Evolutionary conservation across 1,140 invertebrate species (phyloP).

Genomic region (Laupala kohalensis): DNA sequence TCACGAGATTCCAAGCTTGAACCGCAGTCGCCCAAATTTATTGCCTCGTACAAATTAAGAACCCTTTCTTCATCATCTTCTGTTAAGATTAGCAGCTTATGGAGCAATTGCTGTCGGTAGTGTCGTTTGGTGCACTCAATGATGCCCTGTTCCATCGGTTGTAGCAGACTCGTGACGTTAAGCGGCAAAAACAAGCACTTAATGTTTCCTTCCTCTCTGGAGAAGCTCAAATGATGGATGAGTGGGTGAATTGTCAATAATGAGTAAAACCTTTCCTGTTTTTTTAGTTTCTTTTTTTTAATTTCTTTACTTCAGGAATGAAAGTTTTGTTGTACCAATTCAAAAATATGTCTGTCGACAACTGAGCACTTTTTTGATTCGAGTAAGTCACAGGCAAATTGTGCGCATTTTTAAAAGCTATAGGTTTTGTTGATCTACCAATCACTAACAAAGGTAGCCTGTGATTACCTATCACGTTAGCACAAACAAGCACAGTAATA

Average conservation of each 20-base stretch:
- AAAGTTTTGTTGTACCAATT: slow-evolving; percentile 23
- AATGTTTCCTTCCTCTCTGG: slow-evolving; percentile 23
- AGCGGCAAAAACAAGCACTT: slow-evolving; percentile 30
- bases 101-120: slow-evolving; percentile 24
- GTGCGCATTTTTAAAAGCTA: slow-evolving; percentile 17
- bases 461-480: slow-evolving; percentile 25
- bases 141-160: slow-evolving; percentile 35
- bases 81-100: slow-evolving; percentile 10
- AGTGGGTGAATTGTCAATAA: slow-evolving; percentile 31
- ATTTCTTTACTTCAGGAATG: slow-evolving; percentile 21
- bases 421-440: slow-evolving; percentile 20
- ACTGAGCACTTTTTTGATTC: slow-evolving; percentile 16
- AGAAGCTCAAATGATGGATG: slow-evolving; percentile 24
- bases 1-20: neutral
- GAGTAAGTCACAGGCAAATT: slow-evolving; percentile 8
- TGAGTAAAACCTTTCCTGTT: slow-evolving; percentile 26
- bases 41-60: neutral
- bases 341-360: slow-evolving; percentile 21
- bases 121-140: slow-evolving; percentile 25
- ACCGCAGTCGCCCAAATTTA: neutral
- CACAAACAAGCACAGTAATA: slow-evolving; percentile 25
- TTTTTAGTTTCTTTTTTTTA: slow-evolving; percentile 14
- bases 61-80: neutral
- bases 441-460: slow-evolving; percentile 25
- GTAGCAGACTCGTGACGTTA: slow-evolving; percentile 31